These are phyloP conservation scores for Sebastes fasciatus DNA, from an alignment of 2,113 vertebrate species.

Conservation along the genomic window DNA sequence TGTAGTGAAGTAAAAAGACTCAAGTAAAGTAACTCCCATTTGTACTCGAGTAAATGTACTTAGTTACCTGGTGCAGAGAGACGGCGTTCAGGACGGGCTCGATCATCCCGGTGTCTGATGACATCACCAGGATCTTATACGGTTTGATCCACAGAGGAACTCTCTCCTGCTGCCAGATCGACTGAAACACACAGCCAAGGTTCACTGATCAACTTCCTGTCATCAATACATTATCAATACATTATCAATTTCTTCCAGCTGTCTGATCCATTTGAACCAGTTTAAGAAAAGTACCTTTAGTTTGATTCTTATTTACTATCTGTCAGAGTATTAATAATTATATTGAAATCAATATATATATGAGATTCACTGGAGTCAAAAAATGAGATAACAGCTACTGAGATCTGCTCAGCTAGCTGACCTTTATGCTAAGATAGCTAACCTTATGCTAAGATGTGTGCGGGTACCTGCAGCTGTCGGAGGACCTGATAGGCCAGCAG, in stretches of 20 bases:
- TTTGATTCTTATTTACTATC: background rate
- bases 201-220: background rate
- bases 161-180: conserved; percentile 93
- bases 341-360: background rate
- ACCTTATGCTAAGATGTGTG: background rate
- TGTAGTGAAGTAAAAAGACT: too few relatives aligned
- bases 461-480: conserved; percentile 92
- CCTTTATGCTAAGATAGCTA: background rate
- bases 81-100: conserved; percentile 97
- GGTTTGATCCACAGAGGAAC: conserved; percentile 97
- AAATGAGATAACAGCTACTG: background rate
- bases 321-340: background rate
- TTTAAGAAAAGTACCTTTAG: too few relatives aligned
- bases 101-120: conserved; percentile 97
- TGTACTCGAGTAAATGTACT: background rate
- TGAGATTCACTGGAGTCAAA: background rate
- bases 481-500: conserved; percentile 95
- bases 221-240: background rate
- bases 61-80: conserved; percentile 91
- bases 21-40: background rate
- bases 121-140: conserved; percentile 97
- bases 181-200: conserved; percentile 70
- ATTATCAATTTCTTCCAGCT: too few relatives aligned
- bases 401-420: background rate
- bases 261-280: too few relatives aligned